Evolutionary conservation across 2,888 invertebrate genomes (phyloP).

Genomic region (Danaus chrysippus): DNA sequence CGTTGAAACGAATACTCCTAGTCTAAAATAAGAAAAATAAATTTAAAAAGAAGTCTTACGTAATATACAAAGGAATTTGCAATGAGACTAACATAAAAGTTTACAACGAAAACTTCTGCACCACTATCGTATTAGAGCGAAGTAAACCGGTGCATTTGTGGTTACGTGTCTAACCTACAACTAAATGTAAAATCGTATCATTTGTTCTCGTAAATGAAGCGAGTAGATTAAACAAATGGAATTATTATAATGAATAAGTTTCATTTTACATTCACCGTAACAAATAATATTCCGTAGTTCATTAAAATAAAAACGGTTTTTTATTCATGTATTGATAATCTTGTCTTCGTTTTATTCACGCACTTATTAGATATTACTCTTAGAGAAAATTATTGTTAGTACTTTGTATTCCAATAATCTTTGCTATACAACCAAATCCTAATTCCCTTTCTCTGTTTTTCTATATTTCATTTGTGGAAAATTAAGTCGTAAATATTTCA

Average conservation of each 20-base stretch:
- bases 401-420: no score
- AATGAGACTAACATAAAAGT: constrained; percentile 24
- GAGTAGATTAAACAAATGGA: neutral
- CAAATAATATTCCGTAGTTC: no score
- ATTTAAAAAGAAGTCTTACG: constrained; percentile 21
- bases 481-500: no score
- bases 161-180: constrained; percentile 41
- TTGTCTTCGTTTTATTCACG: no score
- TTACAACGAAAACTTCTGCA: constrained; percentile 35
- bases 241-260: neutral
- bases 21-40: constrained; percentile 15
- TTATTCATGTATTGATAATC: no score
- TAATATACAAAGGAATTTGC: constrained; percentile 24
- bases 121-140: constrained; percentile 37
- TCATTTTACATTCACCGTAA: no score
- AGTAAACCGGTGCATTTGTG: constrained; percentile 48
- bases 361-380: no score
- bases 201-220: neutral
- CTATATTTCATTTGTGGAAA: no score
- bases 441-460: no score
- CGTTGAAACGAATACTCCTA: neutral
- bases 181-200: constrained; percentile 52
- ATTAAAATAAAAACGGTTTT: no score
- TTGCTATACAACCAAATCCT: no score
- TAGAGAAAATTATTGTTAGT: no score